phyloP scores from a whole-genome alignment of 2,113 vertebrate species.

The Pteropus alecto region DNA sequence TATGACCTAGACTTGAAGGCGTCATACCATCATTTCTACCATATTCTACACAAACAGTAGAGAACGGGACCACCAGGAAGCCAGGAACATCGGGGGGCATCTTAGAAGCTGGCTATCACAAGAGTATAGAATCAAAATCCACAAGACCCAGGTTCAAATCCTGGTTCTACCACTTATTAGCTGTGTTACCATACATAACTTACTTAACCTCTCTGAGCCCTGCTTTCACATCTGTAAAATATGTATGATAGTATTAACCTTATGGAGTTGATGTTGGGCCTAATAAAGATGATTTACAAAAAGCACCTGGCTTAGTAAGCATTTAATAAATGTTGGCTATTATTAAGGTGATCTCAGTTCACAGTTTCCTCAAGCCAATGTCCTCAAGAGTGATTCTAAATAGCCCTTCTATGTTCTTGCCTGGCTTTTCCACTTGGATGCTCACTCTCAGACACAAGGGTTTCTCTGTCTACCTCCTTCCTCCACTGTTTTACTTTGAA shows the following conservation, averaged over 20 bases:
- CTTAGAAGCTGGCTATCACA: background rate
- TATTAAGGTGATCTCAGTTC: background rate
- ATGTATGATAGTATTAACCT: background rate
- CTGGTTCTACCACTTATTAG: background rate
- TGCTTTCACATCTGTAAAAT: background rate
- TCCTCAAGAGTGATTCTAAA: background rate
- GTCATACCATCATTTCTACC: background rate
- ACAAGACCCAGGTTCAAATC: background rate
- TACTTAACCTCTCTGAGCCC: background rate
- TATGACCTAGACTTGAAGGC: background rate
- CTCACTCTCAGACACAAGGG: background rate
- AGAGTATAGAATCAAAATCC: background rate
- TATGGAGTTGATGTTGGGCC: background rate
- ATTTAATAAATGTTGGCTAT: background rate
- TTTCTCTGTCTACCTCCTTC: background rate
- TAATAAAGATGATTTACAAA: background rate
- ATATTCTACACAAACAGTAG: background rate
- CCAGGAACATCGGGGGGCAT: background rate
- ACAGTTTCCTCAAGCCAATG: background rate
- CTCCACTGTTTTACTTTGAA: background rate
- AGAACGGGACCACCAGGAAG: background rate
- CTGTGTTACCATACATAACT: background rate
- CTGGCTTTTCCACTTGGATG: background rate
- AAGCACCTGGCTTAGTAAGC: background rate
- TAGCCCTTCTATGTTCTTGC: background rate